Evolutionary conservation across 2,888 invertebrate genomes (phyloP).

Genomic region (Diabrotica balteata): DNA sequence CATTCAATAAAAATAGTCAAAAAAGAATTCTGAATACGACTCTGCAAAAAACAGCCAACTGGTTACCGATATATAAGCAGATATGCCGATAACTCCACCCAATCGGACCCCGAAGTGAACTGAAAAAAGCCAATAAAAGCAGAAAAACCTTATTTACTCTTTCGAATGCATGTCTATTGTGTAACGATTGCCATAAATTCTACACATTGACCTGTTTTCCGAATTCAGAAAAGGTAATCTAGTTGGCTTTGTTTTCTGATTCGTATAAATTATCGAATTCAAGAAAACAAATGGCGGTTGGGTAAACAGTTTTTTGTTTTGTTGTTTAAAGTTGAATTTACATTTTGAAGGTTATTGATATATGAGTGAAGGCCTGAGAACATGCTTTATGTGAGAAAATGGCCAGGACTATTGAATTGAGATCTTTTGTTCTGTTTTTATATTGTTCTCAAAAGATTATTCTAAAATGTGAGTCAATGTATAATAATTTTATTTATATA

Average conservation of each 20-base stretch:
- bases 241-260: constrained; percentile 35
- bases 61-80: not conserved
- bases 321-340: constrained; percentile 20
- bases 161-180: constrained; percentile 38
- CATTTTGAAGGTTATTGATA: constrained; percentile 28
- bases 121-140: not conserved
- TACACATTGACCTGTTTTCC: constrained; percentile 38
- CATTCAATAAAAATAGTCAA: too few species aligned
- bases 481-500: too few species aligned
- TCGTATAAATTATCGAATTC: constrained; percentile 33
- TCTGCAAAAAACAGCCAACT: not conserved
- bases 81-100: constrained; percentile 17
- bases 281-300: constrained; percentile 29
- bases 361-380: constrained; percentile 20
- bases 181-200: constrained; percentile 40
- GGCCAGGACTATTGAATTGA: constrained; percentile 9
- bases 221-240: constrained; percentile 36
- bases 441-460: not conserved
- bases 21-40: not conserved
- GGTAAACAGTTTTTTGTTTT: constrained; percentile 18
- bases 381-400: constrained; percentile 26
- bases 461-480: too few species aligned
- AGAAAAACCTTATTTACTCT: constrained; percentile 2
- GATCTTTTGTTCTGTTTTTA: constrained; percentile 5
- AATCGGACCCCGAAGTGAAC: constrained; percentile 4